Base-by-base conservation (phyloP, 2,797 vertebrate genomes). In the Microhierax caerulescens region DNA sequence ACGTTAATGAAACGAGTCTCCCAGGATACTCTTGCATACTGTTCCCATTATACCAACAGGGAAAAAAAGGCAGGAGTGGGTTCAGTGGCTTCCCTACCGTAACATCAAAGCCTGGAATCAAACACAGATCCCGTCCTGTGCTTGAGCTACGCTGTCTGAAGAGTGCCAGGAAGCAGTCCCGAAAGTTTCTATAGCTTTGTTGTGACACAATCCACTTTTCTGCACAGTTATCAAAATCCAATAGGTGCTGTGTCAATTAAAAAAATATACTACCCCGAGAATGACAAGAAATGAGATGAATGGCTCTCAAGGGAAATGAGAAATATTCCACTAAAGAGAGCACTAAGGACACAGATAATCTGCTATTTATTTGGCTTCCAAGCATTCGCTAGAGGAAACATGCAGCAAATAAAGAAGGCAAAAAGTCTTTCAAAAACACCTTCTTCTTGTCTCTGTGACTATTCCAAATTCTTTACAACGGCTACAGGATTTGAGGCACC, bases 91-190 rank as follows among this genome's bases (percentile, higher is more conserved):
- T 94, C 88, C 68, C 75, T 9, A 19, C 27, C 13, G 0, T 6
- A 64, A 96, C 88, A 92, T 95, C 93, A 97, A 95, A 97, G 95
- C 90, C 74, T 11, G 60, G 72, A 96, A 96, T 95, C 93, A 96
- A 97, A 96, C 77, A 27, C 93, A 96, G 96, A 96, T 48, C 86
- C 75, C 0, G 0, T 11, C 24, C 84, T 0, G 68, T 22, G 93
- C 90, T 60, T 70, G 72, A 85, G 28, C 7, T 4, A 18, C 5
- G 3, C 79, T 77, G 57, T 43, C 85, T 79, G 84, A 79, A 43
- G 50, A 34, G 94, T 14, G 93, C 73, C 88, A 85, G 93, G 90
- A 90, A 88, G 88, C 4, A 57, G 88, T 67, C 92, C 92, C 83
- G 57, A 27, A 79, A 70, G 70, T 63, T 90, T 23, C 78, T 10